Conservation (phyloP, 2,113 vertebrate genomes). For the Spheniscus mendiculus region DNA sequence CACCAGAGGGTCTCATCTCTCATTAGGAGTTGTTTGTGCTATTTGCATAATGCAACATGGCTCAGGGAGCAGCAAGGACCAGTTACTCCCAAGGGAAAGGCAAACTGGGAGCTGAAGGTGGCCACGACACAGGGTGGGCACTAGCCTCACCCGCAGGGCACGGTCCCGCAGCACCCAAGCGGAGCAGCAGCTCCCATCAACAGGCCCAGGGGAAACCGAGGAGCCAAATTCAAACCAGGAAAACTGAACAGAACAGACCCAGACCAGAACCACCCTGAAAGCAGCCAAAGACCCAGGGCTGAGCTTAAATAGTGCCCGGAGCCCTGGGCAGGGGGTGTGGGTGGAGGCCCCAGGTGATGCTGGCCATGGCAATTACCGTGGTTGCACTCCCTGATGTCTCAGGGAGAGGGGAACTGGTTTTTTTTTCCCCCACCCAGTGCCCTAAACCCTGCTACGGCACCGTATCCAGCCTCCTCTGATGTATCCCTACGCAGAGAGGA, state of each 20-base stretch:
- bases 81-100: neutral
- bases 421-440: neutral
- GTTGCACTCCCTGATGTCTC: neutral
- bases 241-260: too few relatives aligned
- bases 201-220: neutral
- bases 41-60: rapidly evolving
- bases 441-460: neutral
- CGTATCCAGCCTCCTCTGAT: rapidly evolving
- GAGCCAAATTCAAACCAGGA: neutral
- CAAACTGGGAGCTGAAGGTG: neutral
- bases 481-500: rapidly evolving
- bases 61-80: neutral
- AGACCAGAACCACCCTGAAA: neutral
- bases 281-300: neutral
- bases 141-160: too few relatives aligned
- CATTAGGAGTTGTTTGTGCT: rapidly evolving
- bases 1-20: rapidly evolving
- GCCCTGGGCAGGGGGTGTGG: neutral
- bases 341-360: neutral
- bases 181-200: neutral
- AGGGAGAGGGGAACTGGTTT: too few relatives aligned
- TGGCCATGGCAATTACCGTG: neutral
- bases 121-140: rapidly evolving
- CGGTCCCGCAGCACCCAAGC: rapidly evolving
- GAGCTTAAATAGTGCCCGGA: neutral